Conservation (phyloP, 2,797 vertebrate genomes). For the Staurois parvus region DNA sequence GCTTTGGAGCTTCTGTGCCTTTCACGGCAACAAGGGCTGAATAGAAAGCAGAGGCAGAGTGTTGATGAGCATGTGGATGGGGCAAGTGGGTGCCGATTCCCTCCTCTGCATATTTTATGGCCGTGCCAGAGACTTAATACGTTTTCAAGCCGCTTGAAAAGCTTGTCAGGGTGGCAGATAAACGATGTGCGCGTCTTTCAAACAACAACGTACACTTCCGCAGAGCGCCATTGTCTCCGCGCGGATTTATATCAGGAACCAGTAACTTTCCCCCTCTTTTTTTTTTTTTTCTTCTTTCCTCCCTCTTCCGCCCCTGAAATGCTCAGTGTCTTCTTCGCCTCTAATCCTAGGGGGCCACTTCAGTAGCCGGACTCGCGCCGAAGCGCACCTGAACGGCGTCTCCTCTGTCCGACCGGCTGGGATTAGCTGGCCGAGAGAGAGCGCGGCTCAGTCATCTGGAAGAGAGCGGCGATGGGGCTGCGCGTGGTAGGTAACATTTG, state of each 20-base stretch:
- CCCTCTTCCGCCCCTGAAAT: constrained; percentile 41
- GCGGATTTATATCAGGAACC: constrained; percentile 60
- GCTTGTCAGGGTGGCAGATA: constrained; percentile 61
- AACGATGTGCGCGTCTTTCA: constrained; percentile 55
- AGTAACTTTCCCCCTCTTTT: constrained; percentile 37
- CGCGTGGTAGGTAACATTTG: constrained; percentile 49
- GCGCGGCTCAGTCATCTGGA: neutral
- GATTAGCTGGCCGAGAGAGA: constrained; percentile 16
- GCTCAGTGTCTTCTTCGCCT: constrained; percentile 30
- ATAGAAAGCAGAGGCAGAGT: constrained; percentile 55
- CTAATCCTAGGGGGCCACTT: constrained; percentile 16
- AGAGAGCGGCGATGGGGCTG: constrained; percentile 43
- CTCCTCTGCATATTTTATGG: constrained; percentile 46
- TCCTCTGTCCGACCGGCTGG: neutral
- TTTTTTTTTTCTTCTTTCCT: constrained; percentile 8
- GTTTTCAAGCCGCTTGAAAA: constrained; percentile 43
- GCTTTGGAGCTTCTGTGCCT: constrained; percentile 41
- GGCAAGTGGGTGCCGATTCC: constrained; percentile 19
- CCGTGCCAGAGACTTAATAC: constrained; percentile 42
- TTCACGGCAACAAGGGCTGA: constrained; percentile 48
- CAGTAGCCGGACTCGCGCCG: neutral
- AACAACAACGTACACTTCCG: constrained; percentile 53
- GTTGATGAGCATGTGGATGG: constrained; percentile 42
- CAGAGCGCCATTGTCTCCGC: constrained; percentile 42
- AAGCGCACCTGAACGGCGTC: constrained; percentile 33